Base-by-base conservation (phyloP, 2,888 invertebrate species). In the Mythimna ferrago region DNA sequence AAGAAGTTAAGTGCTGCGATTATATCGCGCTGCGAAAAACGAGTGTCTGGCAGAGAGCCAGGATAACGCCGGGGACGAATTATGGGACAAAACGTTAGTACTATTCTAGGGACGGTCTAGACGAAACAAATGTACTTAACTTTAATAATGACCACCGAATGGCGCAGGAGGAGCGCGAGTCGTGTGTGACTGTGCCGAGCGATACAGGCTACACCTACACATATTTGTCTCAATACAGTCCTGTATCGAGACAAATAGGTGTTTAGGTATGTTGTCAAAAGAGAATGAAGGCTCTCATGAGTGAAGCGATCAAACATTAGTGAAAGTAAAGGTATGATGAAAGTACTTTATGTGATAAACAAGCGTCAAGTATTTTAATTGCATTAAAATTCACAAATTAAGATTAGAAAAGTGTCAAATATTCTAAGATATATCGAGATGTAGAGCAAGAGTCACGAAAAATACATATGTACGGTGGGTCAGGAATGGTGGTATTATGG, bases 41-140 rank as follows among this genome's bases (percentile, higher is more conserved):
- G 70, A 73, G 58, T 63, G 74, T 35, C 71, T 81, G 81, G 83
- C 80, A 60, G 51, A 16, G 41, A 66, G 83, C 80, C 83, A 74
- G 74, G 68, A 57, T 66, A 51, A 61, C 35, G 54, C 48, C 26
- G 48, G 65, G 61, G 60, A 67, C 69, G 57, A 78, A 51, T 61
- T 68, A 73, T 62, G 64, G 63, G 80, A 78, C 83, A 70, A 65
- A 61, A 61, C 64, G 66, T 81, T 65, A 26, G 79, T 67, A 26
- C 79, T 26, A 26, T 19, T 64, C 54, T 32, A 41, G 67, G 53
- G 56, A 64, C 66, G 26, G 73, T 66, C 80, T 73, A 83, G 83
- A 73, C 80, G n/a, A 72, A 66, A 71, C 56, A 21, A 78, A 83
- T 58, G 83, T 53, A 66, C 56, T 61, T 61, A n/a, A 61, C 66